phyloP scores from a whole-genome alignment of 92 coral and sea anemone genomes.

The Bergia sp. region DNA sequence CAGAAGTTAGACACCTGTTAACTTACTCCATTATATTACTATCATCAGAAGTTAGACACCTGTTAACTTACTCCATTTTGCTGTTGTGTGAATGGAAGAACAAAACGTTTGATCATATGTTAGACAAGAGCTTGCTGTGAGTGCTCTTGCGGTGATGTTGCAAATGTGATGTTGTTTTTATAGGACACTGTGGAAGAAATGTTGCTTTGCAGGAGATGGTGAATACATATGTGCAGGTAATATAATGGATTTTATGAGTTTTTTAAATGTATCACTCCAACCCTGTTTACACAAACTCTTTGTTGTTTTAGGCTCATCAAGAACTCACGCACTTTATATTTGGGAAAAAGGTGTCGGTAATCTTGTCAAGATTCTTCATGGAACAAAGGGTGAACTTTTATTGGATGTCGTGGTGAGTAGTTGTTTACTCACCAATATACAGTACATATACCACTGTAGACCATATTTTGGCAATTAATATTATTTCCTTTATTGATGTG shows the following conservation, averaged over 20 bases:
- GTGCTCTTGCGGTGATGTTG: neutral
- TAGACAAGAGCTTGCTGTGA: neutral
- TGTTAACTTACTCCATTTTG: no score
- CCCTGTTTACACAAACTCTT: neutral
- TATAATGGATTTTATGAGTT: neutral
- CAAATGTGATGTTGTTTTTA: neutral
- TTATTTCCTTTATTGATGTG: neutral
- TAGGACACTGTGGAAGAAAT: constrained; percentile 99
- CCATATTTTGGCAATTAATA: neutral
- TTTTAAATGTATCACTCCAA: neutral
- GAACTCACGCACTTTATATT: constrained; percentile 96
- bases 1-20: no score
- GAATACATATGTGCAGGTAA: constrained; percentile 99
- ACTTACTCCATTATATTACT: no score
- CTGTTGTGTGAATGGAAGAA: no score
- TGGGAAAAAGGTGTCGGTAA: constrained; percentile 99
- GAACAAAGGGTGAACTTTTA: constrained; percentile 94
- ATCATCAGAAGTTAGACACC: no score
- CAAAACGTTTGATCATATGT: no score
- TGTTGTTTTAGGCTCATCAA: constrained; percentile 78
- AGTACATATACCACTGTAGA: neutral
- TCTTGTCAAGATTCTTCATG: constrained; percentile 97
- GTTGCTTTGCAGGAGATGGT: constrained; percentile 99
- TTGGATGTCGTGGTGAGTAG: constrained; percentile 93
- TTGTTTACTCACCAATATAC: neutral